Conservation (phyloP, 2,797 vertebrate genomes). For the Dendrocincla tyrannina region DNA sequence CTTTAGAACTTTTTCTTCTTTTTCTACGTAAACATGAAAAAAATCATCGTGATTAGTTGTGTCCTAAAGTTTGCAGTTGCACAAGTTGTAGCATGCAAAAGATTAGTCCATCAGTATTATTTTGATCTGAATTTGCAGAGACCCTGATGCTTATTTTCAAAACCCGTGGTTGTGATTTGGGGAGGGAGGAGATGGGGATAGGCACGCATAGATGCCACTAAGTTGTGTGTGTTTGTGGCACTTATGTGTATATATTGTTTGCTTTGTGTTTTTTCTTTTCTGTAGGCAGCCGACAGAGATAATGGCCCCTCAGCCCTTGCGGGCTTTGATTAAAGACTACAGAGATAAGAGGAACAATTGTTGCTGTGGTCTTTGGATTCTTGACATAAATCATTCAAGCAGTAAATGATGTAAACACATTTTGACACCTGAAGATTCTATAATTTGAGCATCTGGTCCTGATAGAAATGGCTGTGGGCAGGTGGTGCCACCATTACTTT, state of each 20-base stretch:
- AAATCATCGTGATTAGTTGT: not conserved
- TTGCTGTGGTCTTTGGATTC: not conserved
- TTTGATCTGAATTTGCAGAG: not conserved
- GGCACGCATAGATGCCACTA: not conserved
- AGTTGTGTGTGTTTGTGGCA: not conserved
- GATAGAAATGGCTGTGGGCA: not conserved
- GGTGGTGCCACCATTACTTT: not conserved
- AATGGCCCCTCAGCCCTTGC: not conserved
- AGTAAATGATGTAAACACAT: not conserved
- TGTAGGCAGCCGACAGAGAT: not conserved
- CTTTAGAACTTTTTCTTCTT: not conserved
- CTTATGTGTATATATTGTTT: accelerated
- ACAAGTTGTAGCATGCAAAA: not conserved
- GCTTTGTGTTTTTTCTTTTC: not conserved
- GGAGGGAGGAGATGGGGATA: accelerated
- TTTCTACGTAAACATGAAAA: not conserved
- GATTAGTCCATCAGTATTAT: not conserved
- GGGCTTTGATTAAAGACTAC: not conserved
- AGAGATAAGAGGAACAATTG: not conserved
- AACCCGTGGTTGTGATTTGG: not conserved
- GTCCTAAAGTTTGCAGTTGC: not conserved
- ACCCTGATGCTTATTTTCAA: not conserved
- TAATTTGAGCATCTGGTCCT: not conserved
- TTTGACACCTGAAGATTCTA: not conserved
- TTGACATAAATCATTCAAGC: not conserved